Percentiles rank a stretch among this genome's conserved stretches.
phyloP scores from a whole-genome alignment of 1,140 invertebrate species.

The Sycophaga agraensis region DNA sequence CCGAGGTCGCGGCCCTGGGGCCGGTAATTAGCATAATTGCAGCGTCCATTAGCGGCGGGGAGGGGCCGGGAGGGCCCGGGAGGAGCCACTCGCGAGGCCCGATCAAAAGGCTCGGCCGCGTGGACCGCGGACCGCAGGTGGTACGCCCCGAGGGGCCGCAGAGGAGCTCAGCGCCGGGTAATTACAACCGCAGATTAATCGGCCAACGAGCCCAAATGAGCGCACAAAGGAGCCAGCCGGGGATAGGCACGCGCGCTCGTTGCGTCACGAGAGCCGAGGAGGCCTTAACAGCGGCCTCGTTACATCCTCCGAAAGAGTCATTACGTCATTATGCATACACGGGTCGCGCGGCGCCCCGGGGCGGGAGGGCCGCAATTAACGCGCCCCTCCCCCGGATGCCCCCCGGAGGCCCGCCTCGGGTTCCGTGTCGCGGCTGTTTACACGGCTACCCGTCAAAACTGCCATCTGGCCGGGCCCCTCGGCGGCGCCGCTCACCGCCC shows the following conservation, averaged over 20 bases:
- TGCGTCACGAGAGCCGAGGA: constrained; percentile 5
- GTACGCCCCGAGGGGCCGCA: constrained; percentile 1
- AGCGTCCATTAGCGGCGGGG: background rate
- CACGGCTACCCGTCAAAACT: constrained; percentile 13
- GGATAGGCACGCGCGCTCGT: background rate
- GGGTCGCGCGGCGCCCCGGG: background rate
- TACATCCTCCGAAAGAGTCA: constrained; percentile 28
- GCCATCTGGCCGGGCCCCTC: too few relatives aligned
- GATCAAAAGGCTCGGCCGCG: too few relatives aligned
- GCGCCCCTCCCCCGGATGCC: background rate
- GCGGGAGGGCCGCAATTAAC: constrained; percentile 20
- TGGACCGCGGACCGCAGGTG: constrained; percentile 14
- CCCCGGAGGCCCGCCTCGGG: too few relatives aligned
- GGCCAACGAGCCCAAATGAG: constrained; percentile 30
- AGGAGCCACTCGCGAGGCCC: background rate
- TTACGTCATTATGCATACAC: constrained; percentile 30
- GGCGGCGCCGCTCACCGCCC: too few relatives aligned
- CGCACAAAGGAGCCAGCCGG: constrained; percentile 24
- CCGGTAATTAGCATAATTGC: constrained; percentile 14
- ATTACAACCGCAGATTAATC: constrained; percentile 32
- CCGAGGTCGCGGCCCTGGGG: too few relatives aligned
- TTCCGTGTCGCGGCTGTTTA: background rate
- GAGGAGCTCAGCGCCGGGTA: constrained; percentile 21
- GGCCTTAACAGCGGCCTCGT: constrained; percentile 11
- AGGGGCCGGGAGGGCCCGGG: too few relatives aligned